phyloP scores from a whole-genome alignment of 2,113 vertebrate species.

The Kryptolebias marmoratus region DNA sequence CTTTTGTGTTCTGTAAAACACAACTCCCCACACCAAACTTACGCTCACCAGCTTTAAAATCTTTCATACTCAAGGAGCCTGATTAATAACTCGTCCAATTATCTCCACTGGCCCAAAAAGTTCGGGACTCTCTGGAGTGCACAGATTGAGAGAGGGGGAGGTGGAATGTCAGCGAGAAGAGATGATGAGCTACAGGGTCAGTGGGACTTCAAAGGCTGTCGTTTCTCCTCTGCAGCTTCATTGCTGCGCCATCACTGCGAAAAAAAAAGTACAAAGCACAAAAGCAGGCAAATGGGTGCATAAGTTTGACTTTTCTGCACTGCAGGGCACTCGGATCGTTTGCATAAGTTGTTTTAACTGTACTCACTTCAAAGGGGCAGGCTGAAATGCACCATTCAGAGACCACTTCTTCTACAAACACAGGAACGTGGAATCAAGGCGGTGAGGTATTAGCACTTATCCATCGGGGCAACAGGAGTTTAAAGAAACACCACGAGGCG shows the following conservation, averaged over 20 bases:
- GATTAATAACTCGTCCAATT: constrained; percentile 46
- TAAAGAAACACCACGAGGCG: not conserved
- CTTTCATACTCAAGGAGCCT: constrained; percentile 20
- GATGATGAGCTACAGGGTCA: constrained; percentile 34
- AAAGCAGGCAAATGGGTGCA: constrained; percentile 1
- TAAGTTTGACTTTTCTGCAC: constrained; percentile 21
- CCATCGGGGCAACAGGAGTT: not conserved
- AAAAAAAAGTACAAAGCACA: constrained; percentile 46
- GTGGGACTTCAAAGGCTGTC: constrained; percentile 60
- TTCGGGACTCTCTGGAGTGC: constrained; percentile 3
- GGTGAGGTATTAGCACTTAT: not conserved
- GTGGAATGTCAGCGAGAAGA: constrained; percentile 12
- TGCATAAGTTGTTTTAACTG: constrained; percentile 67
- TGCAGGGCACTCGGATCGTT: constrained; percentile 54
- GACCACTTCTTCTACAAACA: constrained; percentile 30
- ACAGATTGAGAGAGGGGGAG: not conserved
- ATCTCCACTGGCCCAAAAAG: constrained; percentile 18
- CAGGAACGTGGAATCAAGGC: constrained; percentile 10
- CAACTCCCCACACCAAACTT: constrained; percentile 15
- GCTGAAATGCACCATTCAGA: constrained; percentile 47
- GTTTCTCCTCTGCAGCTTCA: constrained; percentile 21
- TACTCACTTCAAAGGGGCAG: constrained; percentile 60
- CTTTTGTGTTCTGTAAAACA: constrained; percentile 7
- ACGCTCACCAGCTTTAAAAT: constrained; percentile 29
- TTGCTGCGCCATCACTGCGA: constrained; percentile 2